Percentiles rank a stretch among this genome's conserved stretches.
phyloP scores from a whole-genome alignment of 2,113 vertebrate genomes.

The Aphyosemion australe region DNA sequence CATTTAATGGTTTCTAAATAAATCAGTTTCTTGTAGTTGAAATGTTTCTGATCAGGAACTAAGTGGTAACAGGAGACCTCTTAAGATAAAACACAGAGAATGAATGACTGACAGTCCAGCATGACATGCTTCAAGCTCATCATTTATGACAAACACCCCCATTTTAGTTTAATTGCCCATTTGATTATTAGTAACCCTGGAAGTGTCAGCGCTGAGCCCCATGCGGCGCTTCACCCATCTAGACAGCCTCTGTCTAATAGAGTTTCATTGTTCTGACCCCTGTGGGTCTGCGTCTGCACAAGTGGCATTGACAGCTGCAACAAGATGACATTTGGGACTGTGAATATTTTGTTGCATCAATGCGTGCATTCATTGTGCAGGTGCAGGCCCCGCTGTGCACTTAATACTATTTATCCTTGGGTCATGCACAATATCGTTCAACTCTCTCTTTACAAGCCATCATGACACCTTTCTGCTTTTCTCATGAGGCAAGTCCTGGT shows the following conservation, averaged over 20 bases:
- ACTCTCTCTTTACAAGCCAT: conserved; percentile 14
- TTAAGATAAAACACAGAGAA: conserved; percentile 4
- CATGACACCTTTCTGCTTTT: conserved; percentile 7
- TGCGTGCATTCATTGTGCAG: conserved; percentile 65
- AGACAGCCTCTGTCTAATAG: conserved; percentile 54
- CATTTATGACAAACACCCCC: conserved; percentile 72
- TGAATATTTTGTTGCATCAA: conserved; percentile 60
- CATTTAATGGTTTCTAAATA: not conserved
- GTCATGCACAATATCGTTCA: not conserved
- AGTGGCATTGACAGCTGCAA: conserved; percentile 71
- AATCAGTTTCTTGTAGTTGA: not conserved
- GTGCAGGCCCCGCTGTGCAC: conserved; percentile 41
- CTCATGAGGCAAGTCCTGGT: conserved; percentile 6
- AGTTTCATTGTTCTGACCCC: conserved; percentile 59
- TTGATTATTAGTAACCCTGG: conserved; percentile 67
- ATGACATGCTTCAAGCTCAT: conserved; percentile 40
- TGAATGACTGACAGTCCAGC: conserved; percentile 7
- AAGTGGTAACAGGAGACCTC: not conserved
- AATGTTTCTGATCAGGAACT: conserved; percentile 4
- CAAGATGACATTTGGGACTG: conserved; percentile 57
- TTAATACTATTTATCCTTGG: conserved; percentile 22
- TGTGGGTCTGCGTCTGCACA: conserved; percentile 49
- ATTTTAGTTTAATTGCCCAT: conserved; percentile 79
- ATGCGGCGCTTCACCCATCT: conserved; percentile 47
- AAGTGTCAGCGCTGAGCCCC: conserved; percentile 48